Evolutionary conservation across 2,888 invertebrate genomes (phyloP).

Genomic region (Chloroclysta siterata): DNA sequence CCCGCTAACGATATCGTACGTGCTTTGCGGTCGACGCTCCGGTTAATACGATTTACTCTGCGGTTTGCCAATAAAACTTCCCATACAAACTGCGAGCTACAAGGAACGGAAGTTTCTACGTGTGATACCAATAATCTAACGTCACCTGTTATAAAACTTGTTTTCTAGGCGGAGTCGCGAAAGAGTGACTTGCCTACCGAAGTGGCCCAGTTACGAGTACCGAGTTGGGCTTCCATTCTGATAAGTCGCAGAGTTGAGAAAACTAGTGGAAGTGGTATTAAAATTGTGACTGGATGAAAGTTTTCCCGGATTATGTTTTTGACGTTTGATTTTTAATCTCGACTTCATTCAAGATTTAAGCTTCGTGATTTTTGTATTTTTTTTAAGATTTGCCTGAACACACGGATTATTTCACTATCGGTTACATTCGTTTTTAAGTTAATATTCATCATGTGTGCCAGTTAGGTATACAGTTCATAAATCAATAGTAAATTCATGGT

Average conservation of each 20-base stretch:
- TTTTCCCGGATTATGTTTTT: background rate
- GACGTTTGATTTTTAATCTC: conserved; percentile 1
- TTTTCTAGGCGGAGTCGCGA: conserved; percentile 48
- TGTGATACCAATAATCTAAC: conserved; percentile 50
- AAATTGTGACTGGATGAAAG: conserved; percentile 2
- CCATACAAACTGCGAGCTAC: conserved; percentile 27
- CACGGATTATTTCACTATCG: no score
- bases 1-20: conserved; percentile 22
- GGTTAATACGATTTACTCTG: conserved; percentile 5
- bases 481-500: no score
- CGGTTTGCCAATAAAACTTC: conserved; percentile 32
- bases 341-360: background rate
- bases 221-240: conserved; percentile 32
- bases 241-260: conserved; percentile 22
- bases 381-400: no score
- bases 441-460: no score
- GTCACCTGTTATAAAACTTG: conserved; percentile 50
- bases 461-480: no score
- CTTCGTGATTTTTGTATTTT: no score
- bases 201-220: conserved; percentile 53
- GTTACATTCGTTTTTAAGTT: no score
- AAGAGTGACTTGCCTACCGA: conserved; percentile 45
- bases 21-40: conserved; percentile 31
- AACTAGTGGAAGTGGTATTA: conserved; percentile 22
- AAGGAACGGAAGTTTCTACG: conserved; percentile 38